Evolutionary conservation across 2,888 invertebrate species (phyloP).

Genomic region (Melikaiella ostensackeni): DNA sequence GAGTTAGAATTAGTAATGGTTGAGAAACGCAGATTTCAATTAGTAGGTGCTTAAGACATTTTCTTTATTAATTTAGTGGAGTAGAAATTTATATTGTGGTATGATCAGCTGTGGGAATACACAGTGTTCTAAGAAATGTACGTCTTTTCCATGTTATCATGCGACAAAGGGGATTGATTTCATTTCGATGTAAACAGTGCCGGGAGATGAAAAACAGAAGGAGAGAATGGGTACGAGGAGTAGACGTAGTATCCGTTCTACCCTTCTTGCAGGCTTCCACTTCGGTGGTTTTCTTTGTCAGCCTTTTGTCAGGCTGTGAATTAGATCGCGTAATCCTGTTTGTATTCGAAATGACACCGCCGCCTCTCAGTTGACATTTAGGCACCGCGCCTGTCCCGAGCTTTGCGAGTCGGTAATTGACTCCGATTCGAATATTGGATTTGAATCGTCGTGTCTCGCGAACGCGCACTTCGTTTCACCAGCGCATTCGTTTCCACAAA

Average conservation of each 20-base stretch:
- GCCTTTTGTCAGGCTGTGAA: slow-evolving; percentile 73
- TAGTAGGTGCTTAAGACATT: background rate
- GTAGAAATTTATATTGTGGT: background rate
- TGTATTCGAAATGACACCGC: slow-evolving; percentile 75
- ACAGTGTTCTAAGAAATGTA: background rate
- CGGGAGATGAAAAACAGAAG: slow-evolving; percentile 55
- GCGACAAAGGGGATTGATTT: slow-evolving; percentile 14
- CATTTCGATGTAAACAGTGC: slow-evolving; percentile 55
- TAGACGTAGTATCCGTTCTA: slow-evolving; percentile 51
- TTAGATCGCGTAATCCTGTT: slow-evolving; percentile 77
- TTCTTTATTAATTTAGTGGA: background rate
- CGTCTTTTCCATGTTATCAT: background rate
- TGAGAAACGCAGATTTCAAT: background rate
- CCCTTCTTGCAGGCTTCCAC: slow-evolving; percentile 59
- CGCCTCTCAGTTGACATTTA: slow-evolving; percentile 73
- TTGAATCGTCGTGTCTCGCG: slow-evolving; percentile 66
- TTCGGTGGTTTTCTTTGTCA: slow-evolving; percentile 66
- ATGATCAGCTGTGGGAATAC: background rate
- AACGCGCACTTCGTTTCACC: slow-evolving; percentile 60
- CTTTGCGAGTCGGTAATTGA: slow-evolving; percentile 75
- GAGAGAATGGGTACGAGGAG: slow-evolving; percentile 53
- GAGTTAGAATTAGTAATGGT: too few relatives aligned
- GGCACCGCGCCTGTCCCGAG: slow-evolving; percentile 63
- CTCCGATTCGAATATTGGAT: slow-evolving; percentile 76
- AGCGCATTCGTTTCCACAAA: slow-evolving; percentile 72